phyloP scores from a whole-genome alignment of 2,113 vertebrate genomes.

The Ceratotherium simum region DNA sequence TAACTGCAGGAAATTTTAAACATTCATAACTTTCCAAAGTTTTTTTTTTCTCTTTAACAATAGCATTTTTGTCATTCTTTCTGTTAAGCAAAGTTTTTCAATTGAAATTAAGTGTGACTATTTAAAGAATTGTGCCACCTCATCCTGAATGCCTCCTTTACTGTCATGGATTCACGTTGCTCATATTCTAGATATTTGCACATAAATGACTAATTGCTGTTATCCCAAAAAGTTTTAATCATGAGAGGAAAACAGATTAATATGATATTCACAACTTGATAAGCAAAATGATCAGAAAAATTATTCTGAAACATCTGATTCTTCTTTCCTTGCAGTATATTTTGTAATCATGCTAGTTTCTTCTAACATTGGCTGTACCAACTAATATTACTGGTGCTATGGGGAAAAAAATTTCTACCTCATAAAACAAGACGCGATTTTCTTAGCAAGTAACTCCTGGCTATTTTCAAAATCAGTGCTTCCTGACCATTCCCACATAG shows the following conservation, averaged over 20 bases:
- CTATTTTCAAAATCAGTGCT: slow-evolving; percentile 40
- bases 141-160: slow-evolving; percentile 52
- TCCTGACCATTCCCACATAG: neutral
- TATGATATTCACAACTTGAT: slow-evolving; percentile 59
- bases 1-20: slow-evolving; percentile 86
- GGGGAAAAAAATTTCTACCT: neutral
- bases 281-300: slow-evolving; percentile 54
- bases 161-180: neutral
- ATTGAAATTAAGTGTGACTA: slow-evolving; percentile 71
- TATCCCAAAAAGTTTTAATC: slow-evolving; percentile 67
- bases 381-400: slow-evolving; percentile 43
- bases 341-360: slow-evolving; percentile 38
- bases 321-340: neutral
- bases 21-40: slow-evolving; percentile 83
- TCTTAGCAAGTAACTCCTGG: neutral
- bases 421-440: slow-evolving; percentile 26
- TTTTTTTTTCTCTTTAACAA: slow-evolving; percentile 79
- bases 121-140: slow-evolving; percentile 64
- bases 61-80: slow-evolving; percentile 79
- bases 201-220: slow-evolving; percentile 68
- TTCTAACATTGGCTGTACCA: neutral
- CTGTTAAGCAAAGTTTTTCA: slow-evolving; percentile 71
- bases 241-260: slow-evolving; percentile 60
- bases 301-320: slow-evolving; percentile 60
- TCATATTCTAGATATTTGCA: slow-evolving; percentile 59